Conservation (phyloP, 2,113 vertebrate genomes). For the Sceloporus tristichus region DNA sequence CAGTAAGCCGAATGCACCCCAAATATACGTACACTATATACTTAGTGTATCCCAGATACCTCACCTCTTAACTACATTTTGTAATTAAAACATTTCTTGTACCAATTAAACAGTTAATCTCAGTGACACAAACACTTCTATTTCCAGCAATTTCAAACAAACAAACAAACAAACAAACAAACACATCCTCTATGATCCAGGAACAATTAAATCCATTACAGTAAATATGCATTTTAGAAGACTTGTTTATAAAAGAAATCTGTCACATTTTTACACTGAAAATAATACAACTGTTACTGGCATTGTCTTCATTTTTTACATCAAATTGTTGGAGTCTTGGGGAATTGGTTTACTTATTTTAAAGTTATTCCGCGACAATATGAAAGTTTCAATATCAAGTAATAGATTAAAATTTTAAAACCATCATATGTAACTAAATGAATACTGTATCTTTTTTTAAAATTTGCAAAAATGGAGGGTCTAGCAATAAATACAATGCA, state of each 20-base stretch:
- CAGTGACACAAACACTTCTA: neutral
- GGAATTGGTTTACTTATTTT: neutral
- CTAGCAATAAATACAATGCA: neutral
- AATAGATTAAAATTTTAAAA: neutral
- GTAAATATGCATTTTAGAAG: neutral
- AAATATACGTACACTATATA: neutral
- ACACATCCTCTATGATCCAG: neutral
- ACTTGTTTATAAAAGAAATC: neutral
- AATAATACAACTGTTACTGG: neutral
- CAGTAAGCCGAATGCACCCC: neutral
- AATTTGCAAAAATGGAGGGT: neutral
- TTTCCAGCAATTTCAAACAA: slow-evolving; percentile 2
- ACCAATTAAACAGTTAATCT: neutral
- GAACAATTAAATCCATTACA: too few relatives aligned
- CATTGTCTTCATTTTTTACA: neutral
- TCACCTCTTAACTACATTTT: neutral
- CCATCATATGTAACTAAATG: neutral
- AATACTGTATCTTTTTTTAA: neutral
- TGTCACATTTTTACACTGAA: neutral
- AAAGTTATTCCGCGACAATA: neutral
- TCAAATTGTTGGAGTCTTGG: neutral
- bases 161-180: neutral
- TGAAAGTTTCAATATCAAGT: neutral
- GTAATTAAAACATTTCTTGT: neutral
- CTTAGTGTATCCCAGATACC: neutral